Conservation (phyloP, 2,888 invertebrate species). For the Dicycla oo region DNA sequence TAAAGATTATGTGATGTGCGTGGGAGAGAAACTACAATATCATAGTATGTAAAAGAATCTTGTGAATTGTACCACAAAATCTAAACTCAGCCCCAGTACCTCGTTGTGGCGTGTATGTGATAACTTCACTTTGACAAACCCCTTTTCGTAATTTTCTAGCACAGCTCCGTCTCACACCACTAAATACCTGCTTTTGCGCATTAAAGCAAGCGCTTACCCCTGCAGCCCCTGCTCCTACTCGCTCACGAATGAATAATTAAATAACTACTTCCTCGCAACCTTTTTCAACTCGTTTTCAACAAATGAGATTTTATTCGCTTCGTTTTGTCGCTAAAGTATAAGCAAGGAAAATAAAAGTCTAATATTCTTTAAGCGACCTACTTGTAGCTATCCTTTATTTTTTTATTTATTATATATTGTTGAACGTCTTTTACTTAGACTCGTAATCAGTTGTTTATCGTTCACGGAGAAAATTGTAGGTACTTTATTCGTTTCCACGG, state of each 20-base stretch:
- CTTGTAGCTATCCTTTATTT: conserved; percentile 20
- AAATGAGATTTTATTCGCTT: conserved; percentile 40
- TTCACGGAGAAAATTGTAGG: conserved; percentile 35
- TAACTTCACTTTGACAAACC: neutral
- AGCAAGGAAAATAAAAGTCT: conserved; percentile 34
- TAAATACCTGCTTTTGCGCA: neutral
- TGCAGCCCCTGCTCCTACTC: neutral
- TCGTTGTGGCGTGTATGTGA: neutral
- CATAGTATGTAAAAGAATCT: neutral
- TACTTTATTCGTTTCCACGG: conserved; percentile 17
- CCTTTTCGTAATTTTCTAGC: neutral
- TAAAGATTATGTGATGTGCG: neutral
- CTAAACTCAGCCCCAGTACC: neutral
- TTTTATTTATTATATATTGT: conserved; percentile 39
- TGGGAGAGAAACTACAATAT: neutral
- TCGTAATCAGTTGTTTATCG: conserved; percentile 39
- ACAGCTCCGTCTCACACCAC: neutral
- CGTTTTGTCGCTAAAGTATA: conserved; percentile 31
- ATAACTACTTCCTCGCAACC: conserved; percentile 28
- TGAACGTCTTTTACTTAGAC: conserved; percentile 33
- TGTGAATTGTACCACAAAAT: too few relatives aligned
- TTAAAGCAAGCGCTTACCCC: neutral
- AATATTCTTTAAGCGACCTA: conserved; percentile 31
- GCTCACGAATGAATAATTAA: conserved; percentile 44
- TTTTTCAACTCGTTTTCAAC: conserved; percentile 23